phyloP scores from a whole-genome alignment of 2,113 vertebrate species.

The Mesoclemmys tuberculata region DNA sequence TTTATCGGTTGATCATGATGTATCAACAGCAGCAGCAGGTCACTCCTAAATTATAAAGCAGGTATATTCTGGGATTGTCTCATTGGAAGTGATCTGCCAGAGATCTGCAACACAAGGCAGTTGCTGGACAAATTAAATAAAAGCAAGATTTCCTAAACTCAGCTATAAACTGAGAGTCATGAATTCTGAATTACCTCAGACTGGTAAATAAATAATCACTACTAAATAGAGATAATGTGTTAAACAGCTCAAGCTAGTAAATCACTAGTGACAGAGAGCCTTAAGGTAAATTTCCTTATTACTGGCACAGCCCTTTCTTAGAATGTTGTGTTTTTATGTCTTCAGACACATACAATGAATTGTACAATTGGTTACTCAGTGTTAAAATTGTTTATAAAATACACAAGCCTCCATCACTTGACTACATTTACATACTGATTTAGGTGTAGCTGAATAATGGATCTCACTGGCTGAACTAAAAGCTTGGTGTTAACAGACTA shows the following conservation, averaged over 20 bases:
- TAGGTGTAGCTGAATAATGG: slow-evolving; percentile 71
- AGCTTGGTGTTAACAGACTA: slow-evolving; percentile 53
- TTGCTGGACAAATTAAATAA: slow-evolving; percentile 72
- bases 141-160: slow-evolving; percentile 69
- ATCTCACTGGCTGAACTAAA: slow-evolving; percentile 73
- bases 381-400: slow-evolving; percentile 77
- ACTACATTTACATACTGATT: slow-evolving; percentile 71
- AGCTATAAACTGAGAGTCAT: slow-evolving; percentile 72
- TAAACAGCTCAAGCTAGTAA: slow-evolving; percentile 80
- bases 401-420: slow-evolving; percentile 72
- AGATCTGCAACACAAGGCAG: slow-evolving; percentile 65
- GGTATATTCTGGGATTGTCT: slow-evolving; percentile 32
- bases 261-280: slow-evolving; percentile 79
- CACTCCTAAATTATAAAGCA: slow-evolving; percentile 47
- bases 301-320: slow-evolving; percentile 76
- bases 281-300: slow-evolving; percentile 76
- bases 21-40: not conserved
- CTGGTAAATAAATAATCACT: slow-evolving; percentile 82
- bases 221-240: slow-evolving; percentile 81
- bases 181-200: slow-evolving; percentile 75
- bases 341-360: slow-evolving; percentile 75
- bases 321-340: slow-evolving; percentile 66
- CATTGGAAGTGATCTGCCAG: slow-evolving; percentile 64
- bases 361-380: slow-evolving; percentile 72
- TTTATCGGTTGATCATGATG: slow-evolving; percentile 15